These are phyloP conservation scores for Phalloptychus januarius DNA, from an alignment of 2,797 vertebrate genomes.

Conservation along the genomic window DNA sequence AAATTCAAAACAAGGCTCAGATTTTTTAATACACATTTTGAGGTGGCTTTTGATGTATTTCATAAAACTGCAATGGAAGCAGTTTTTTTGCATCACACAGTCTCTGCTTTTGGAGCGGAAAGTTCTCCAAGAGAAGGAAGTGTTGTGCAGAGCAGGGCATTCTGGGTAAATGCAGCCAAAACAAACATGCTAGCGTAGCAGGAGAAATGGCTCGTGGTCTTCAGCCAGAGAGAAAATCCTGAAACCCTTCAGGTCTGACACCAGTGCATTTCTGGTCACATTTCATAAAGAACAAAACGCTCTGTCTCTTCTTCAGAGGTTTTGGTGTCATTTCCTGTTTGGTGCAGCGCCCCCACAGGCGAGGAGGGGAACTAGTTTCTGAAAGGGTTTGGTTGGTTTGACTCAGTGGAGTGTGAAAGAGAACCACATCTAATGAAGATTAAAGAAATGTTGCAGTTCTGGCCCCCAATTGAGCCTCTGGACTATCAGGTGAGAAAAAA, in stretches of 20 bases:
- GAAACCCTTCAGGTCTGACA: background rate
- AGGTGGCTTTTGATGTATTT: background rate
- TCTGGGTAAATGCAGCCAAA: background rate
- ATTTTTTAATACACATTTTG: background rate
- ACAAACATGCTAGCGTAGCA: background rate
- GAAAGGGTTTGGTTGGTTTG: too few relatives aligned
- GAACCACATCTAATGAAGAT: too few relatives aligned
- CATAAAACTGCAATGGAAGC: background rate
- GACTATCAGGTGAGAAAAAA: too few relatives aligned
- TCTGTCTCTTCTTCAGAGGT: too few relatives aligned
- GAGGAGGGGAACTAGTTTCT: too few relatives aligned
- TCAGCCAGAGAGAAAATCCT: background rate
- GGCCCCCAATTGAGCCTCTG: too few relatives aligned
- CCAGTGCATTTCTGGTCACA: background rate
- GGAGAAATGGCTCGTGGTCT: background rate
- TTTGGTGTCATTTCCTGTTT: too few relatives aligned
- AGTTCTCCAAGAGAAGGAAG: background rate
- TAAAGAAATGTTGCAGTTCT: too few relatives aligned
- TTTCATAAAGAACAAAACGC: too few relatives aligned
- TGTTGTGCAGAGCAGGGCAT: background rate
- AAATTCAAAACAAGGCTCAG: background rate
- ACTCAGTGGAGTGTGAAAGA: too few relatives aligned
- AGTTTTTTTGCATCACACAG: too few relatives aligned
- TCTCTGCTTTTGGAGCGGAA: background rate
- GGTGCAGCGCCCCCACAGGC: too few relatives aligned